phyloP scores from a whole-genome alignment of 2,113 vertebrate genomes.

The Nothoprocta perdicaria region DNA sequence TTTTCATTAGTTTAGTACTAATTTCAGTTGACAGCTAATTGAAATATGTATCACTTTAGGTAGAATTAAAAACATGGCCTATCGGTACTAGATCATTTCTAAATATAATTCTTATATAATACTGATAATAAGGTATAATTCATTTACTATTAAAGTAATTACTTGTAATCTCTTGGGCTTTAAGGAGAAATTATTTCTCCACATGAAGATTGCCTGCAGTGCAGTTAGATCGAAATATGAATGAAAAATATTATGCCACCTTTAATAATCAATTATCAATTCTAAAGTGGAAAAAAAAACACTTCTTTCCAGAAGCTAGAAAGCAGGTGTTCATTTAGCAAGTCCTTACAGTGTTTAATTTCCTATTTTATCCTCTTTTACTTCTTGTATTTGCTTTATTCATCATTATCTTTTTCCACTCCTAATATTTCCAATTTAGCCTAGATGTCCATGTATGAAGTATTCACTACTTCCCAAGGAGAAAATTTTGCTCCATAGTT shows the following conservation, averaged over 20 bases:
- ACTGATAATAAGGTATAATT: constrained; percentile 27
- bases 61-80: not conserved
- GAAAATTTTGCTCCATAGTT: not conserved
- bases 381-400: not conserved
- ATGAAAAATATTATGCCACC: not conserved
- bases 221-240: constrained; percentile 25
- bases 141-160: constrained; percentile 55
- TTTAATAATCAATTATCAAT: constrained; percentile 27
- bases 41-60: constrained; percentile 10
- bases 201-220: not conserved
- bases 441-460: not conserved
- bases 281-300: not conserved
- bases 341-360: not conserved
- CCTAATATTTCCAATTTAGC: not conserved
- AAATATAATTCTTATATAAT: constrained; percentile 10
- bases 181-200: constrained; percentile 34
- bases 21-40: constrained; percentile 4
- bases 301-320: not conserved
- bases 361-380: not conserved
- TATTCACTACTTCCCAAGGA: not conserved
- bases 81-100: not conserved
- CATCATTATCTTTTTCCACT: not conserved
- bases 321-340: constrained; percentile 1
- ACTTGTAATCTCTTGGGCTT: constrained; percentile 42
- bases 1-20: constrained; percentile 19